Conservation (phyloP, 2,113 vertebrate species). For the Balaenoptera acutorostrata region DNA sequence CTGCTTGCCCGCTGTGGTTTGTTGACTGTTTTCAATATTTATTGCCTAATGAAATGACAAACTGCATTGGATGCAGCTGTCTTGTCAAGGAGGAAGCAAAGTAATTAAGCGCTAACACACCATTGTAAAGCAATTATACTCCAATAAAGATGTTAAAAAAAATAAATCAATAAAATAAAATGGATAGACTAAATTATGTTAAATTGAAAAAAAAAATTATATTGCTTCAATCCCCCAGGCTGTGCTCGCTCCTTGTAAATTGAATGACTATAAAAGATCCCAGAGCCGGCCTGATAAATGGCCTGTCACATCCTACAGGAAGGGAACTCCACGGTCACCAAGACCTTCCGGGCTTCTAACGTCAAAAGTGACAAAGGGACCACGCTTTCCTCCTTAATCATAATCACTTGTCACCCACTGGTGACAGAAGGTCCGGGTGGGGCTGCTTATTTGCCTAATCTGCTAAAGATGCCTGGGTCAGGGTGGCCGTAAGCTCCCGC, state of each 20-base stretch:
- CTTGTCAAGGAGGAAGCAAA: constrained; percentile 14
- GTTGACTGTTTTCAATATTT: background rate
- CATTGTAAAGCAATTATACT: too few species aligned
- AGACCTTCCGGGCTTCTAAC: background rate
- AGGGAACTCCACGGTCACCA: background rate
- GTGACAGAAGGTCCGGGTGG: background rate
- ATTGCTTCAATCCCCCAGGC: background rate
- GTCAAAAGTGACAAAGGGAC: background rate
- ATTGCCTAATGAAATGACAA: constrained; percentile 45
- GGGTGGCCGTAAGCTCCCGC: fast-evolving
- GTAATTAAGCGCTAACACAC: constrained; percentile 19
- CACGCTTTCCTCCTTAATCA: background rate
- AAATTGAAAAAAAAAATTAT: background rate
- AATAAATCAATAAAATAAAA: too few species aligned
- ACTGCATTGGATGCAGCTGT: constrained; percentile 7
- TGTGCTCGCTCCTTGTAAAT: background rate
- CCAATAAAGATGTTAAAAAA: too few species aligned
- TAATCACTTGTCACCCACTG: background rate
- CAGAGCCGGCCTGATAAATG: background rate
- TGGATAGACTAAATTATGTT: too few species aligned
- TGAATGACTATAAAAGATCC: background rate
- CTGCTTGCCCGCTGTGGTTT: too few species aligned
- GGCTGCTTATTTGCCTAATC: background rate
- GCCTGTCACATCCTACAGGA: background rate
- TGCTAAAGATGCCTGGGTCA: background rate